Evolutionary conservation across 1,140 invertebrate species (phyloP).

Genomic region (Fopius arisanus): DNA sequence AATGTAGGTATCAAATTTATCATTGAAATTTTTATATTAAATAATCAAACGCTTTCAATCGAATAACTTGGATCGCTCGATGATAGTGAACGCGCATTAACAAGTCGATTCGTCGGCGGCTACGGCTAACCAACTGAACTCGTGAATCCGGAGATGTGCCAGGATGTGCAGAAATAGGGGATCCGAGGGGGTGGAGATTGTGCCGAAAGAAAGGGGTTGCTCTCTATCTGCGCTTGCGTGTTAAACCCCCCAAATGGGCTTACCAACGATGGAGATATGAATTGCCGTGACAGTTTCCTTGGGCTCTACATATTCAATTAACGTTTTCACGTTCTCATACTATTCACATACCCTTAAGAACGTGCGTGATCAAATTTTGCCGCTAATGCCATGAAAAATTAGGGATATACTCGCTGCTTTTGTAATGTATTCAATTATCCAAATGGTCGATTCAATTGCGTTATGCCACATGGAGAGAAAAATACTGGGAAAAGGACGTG

Average conservation of each 20-base stretch:
- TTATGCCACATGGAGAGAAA: too few species aligned
- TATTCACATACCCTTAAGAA: background rate
- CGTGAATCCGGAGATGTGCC: slow-evolving; percentile 27
- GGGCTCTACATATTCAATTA: background rate
- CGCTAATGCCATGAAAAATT: too few species aligned
- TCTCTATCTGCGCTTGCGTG: slow-evolving; percentile 22
- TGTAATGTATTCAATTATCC: too few species aligned
- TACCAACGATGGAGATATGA: background rate
- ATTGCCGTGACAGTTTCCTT: slow-evolving; percentile 2
- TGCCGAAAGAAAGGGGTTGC: slow-evolving; percentile 16
- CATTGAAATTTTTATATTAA: background rate
- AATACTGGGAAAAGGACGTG: too few species aligned
- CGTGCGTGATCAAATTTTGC: too few species aligned
- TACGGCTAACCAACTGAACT: slow-evolving; percentile 30
- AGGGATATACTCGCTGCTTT: too few species aligned
- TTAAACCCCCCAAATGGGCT: background rate
- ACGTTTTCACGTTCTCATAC: background rate
- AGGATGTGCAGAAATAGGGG: slow-evolving; percentile 24
- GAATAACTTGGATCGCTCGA: background rate
- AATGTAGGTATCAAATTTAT: background rate
- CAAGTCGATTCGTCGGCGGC: slow-evolving; percentile 19
- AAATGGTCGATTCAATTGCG: too few species aligned
- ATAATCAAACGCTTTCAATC: background rate
- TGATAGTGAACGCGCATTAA: background rate
- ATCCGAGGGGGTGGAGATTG: background rate